Percentiles rank a stretch among this genome's conserved stretches.
Conservation (phyloP, 2,888 invertebrate genomes). For the Junonia oenone region DNA sequence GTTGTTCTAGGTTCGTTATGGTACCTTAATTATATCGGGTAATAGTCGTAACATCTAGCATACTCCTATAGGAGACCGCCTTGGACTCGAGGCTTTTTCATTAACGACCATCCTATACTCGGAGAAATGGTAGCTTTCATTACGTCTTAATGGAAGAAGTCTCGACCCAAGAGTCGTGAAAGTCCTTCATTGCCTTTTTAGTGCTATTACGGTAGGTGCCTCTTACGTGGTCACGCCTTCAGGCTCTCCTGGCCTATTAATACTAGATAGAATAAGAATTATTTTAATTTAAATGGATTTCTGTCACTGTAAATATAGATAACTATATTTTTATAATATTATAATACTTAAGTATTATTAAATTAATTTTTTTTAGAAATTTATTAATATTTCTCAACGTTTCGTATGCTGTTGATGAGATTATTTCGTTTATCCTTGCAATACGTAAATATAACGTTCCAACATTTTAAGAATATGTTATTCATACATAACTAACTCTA, state of each 20-base stretch:
- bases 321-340: conserved; percentile 69
- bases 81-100: conserved; percentile 28
- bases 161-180: conserved; percentile 25
- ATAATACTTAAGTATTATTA: conserved; percentile 57
- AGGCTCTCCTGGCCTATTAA: conserved; percentile 33
- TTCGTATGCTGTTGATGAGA: conserved; percentile 49
- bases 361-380: conserved; percentile 49
- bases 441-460: neutral
- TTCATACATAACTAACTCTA: neutral
- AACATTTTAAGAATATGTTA: neutral
- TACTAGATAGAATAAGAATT: conserved; percentile 32
- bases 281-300: conserved; percentile 51
- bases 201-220: conserved; percentile 26
- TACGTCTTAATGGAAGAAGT: conserved; percentile 26
- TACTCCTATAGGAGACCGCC: conserved; percentile 16
- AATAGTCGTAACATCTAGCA: conserved; percentile 19
- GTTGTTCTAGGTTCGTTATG: conserved; percentile 21
- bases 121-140: conserved; percentile 4
- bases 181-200: conserved; percentile 27
- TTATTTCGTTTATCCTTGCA: conserved; percentile 23
- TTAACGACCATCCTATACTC: conserved; percentile 25
- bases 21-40: conserved; percentile 20
- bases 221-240: conserved; percentile 45
- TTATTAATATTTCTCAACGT: conserved; percentile 60
- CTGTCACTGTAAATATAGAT: conserved; percentile 72